Conservation (phyloP, 2,888 invertebrate species). For the Callyntrura guangdongensis region DNA sequence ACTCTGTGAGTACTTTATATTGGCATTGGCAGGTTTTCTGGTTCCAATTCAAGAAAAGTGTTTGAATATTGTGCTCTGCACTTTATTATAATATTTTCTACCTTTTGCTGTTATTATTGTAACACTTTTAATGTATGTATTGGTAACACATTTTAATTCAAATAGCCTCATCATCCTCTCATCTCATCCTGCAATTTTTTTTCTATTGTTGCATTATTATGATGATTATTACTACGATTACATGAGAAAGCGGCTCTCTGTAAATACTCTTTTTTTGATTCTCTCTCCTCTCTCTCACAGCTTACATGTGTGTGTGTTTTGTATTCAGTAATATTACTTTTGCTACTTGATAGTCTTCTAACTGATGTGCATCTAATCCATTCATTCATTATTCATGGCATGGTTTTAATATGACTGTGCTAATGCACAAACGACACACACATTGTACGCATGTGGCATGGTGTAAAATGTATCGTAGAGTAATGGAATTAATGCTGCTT, state of each 20-base stretch:
- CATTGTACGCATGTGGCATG: neutral
- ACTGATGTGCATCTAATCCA: conserved; percentile 17
- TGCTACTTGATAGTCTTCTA: neutral
- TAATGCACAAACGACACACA: neutral
- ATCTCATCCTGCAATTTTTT: conserved; percentile 41
- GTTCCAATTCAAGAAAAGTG: conserved; percentile 4
- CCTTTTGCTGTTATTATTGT: neutral
- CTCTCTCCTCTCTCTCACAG: neutral
- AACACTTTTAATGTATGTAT: conserved; percentile 42
- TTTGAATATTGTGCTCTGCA: neutral
- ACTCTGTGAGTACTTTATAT: neutral
- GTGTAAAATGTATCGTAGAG: neutral
- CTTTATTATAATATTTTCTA: neutral
- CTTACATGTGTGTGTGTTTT: neutral
- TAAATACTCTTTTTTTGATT: neutral
- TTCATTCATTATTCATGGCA: conserved; percentile 4
- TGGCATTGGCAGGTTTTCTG: neutral
- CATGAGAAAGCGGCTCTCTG: conserved; percentile 63
- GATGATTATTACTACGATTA: conserved; percentile 26
- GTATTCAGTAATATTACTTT: neutral
- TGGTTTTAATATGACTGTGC: neutral
- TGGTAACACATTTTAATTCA: conserved; percentile 53
- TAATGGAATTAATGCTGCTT: neutral
- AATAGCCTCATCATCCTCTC: conserved; percentile 24
- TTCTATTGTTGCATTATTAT: conserved; percentile 1